These are phyloP conservation scores for Hippocampus zosterae DNA, from an alignment of 2,113 vertebrate species.

Conservation along the genomic window DNA sequence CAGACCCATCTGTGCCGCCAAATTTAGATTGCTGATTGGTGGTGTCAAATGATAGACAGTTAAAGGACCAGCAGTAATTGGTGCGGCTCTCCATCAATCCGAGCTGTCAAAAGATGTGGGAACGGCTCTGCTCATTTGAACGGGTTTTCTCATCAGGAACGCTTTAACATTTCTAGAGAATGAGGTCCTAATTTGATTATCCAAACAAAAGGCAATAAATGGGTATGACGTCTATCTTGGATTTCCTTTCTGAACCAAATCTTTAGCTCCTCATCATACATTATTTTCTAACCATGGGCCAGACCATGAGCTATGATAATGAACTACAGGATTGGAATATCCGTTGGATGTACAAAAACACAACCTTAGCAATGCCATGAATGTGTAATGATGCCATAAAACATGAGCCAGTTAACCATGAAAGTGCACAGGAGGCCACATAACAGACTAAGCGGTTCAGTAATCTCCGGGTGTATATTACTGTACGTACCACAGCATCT, in stretches of 20 bases:
- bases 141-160: constrained; percentile 33
- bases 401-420: constrained; percentile 30
- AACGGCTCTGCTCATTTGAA: constrained; percentile 20
- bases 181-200: constrained; percentile 33
- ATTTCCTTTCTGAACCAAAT: constrained; percentile 14
- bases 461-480: constrained; percentile 44
- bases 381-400: constrained; percentile 47
- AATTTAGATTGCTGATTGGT: background rate
- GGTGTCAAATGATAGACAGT: constrained; percentile 20
- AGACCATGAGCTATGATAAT: constrained; percentile 29
- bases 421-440: constrained; percentile 44
- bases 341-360: constrained; percentile 21
- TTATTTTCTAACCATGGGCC: constrained; percentile 19
- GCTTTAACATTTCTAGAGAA: constrained; percentile 14
- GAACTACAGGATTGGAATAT: constrained; percentile 15
- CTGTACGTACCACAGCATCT: constrained; percentile 35
- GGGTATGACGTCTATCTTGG: background rate
- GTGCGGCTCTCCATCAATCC: constrained; percentile 19
- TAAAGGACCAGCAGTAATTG: constrained; percentile 6
- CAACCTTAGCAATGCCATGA: constrained; percentile 27
- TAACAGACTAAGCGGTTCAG: constrained; percentile 38
- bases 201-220: constrained; percentile 25
- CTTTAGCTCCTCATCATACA: constrained; percentile 25
- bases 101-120: constrained; percentile 9
- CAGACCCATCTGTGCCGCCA: no score